Percentiles rank a stretch among this genome's conserved stretches.
Evolutionary conservation across 2,888 invertebrate genomes (phyloP).

Genomic region (Drosophila lacicola): DNA sequence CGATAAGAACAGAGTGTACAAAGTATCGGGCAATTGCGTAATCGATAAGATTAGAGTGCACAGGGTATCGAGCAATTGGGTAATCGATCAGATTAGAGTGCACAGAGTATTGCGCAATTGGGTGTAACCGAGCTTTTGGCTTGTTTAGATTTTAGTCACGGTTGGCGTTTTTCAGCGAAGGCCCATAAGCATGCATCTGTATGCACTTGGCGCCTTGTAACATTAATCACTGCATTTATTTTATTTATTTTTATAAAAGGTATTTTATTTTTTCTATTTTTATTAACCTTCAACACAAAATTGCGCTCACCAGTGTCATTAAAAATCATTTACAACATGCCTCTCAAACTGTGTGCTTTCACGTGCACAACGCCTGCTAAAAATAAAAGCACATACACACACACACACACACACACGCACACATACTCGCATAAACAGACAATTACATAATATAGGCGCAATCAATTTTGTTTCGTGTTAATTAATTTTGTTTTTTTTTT

Average conservation of each 20-base stretch:
- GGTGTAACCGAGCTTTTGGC: too few species aligned
- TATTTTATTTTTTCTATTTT: constrained; percentile 4
- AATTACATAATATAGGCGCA: constrained; percentile 45
- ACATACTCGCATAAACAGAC: constrained; percentile 7
- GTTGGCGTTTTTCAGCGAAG: too few species aligned
- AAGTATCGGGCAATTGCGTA: too few species aligned
- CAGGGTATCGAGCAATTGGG: too few species aligned
- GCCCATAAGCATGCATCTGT: too few species aligned
- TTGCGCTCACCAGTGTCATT: constrained; percentile 2
- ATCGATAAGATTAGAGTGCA: too few species aligned
- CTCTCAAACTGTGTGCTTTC: constrained; percentile 52
- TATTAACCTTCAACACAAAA: constrained; percentile 1
- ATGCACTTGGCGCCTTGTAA: too few species aligned
- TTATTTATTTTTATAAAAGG: not conserved
- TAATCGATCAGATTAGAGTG: too few species aligned
- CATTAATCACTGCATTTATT: not conserved
- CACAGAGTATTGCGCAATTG: too few species aligned
- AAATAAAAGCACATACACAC: constrained; percentile 37
- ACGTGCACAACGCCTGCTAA: constrained; percentile 68
- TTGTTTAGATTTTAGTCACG: too few species aligned
- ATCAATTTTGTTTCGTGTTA: constrained; percentile 67
- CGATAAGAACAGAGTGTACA: too few species aligned
- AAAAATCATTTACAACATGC: constrained; percentile 23
- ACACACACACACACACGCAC: constrained; percentile 5
- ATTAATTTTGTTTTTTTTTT: constrained; percentile 62